Conservation (phyloP, 2,797 vertebrate species). For the Podarcis lilfordi region DNA sequence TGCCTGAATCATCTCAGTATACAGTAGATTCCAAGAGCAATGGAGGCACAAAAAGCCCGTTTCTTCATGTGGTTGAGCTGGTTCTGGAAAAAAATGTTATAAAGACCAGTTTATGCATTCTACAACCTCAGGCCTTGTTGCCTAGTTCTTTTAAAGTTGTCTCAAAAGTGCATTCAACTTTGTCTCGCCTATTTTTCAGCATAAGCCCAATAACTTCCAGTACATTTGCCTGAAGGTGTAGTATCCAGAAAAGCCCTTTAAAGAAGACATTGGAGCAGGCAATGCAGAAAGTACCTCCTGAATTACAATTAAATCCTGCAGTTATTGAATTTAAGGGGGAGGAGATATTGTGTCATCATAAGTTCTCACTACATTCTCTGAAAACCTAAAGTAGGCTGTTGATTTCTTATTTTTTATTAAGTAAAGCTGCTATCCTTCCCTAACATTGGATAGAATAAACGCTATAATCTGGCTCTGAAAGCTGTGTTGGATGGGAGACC, state of each 20-base stretch:
- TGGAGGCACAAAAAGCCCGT: neutral
- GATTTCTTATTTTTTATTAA: neutral
- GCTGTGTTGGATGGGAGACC: neutral
- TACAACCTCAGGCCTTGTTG: neutral
- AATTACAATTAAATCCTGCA: neutral
- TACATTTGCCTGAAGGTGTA: neutral
- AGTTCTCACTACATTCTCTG: neutral
- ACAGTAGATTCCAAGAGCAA: neutral
- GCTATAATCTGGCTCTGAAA: neutral
- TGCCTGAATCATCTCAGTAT: neutral
- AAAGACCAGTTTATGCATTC: neutral
- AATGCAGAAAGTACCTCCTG: neutral
- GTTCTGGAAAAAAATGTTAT: neutral
- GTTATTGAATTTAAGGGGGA: neutral
- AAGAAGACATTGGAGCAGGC: neutral
- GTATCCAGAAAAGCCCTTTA: neutral
- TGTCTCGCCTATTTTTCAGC: neutral
- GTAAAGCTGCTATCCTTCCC: neutral
- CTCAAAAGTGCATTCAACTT: neutral
- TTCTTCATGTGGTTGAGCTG: neutral
- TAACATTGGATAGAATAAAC: neutral
- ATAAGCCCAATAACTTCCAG: neutral
- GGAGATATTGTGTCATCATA: neutral
- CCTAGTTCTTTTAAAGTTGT: neutral
- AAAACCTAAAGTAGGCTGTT: neutral